phyloP scores from a whole-genome alignment of 2,113 vertebrate genomes.

The Lycaon pictus region DNA sequence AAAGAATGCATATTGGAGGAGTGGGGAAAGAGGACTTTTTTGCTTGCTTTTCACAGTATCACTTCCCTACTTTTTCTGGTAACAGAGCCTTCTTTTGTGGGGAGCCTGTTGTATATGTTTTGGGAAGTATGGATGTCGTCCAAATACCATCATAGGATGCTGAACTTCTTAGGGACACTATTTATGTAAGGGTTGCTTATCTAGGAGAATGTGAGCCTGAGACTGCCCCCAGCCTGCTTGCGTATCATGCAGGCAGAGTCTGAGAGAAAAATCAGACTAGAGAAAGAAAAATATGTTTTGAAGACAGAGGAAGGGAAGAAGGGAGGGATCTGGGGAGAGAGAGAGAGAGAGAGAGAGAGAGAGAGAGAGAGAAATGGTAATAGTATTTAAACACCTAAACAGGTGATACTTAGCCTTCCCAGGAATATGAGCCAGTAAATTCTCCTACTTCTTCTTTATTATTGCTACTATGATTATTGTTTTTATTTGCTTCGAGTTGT shows the following conservation, averaged over 20 bases:
- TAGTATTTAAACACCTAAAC: background rate
- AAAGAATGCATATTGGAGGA: background rate
- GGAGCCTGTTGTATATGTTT: background rate
- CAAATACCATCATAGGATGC: background rate
- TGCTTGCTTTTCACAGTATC: background rate
- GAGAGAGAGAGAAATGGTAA: background rate
- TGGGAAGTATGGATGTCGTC: background rate
- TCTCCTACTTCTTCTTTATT: background rate
- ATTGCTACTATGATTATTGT: background rate
- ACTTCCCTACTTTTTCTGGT: background rate
- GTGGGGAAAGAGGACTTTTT: background rate
- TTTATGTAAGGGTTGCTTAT: background rate
- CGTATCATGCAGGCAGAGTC: background rate
- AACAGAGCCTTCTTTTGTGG: background rate
- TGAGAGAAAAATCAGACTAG: background rate
- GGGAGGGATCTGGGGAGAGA: too few species aligned
- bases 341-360: background rate
- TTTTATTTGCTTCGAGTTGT: background rate
- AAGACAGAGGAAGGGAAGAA: background rate
- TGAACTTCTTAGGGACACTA: background rate
- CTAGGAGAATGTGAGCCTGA: background rate
- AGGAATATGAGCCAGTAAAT: background rate
- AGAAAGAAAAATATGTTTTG: background rate
- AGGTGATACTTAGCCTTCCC: background rate
- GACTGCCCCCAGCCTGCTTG: background rate